Evolutionary conservation across 2,888 invertebrate genomes (phyloP).

Genomic region (Limnephilus rhombicus): DNA sequence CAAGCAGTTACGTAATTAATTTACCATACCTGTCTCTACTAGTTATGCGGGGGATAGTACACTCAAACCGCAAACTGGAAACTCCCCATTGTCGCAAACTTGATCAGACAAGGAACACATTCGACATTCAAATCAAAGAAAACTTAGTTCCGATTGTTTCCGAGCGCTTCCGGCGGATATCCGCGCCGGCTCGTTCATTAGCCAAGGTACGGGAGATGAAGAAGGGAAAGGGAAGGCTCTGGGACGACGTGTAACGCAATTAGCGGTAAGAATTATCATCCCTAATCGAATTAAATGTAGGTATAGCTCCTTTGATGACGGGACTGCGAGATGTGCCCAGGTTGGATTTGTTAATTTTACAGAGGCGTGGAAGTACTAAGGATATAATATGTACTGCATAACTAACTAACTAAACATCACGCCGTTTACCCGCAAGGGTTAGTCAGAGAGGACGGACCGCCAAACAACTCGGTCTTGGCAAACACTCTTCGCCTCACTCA

Average conservation of each 20-base stretch:
- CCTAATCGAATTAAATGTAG: slow-evolving; percentile 55
- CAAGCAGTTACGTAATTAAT: background rate
- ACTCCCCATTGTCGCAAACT: background rate
- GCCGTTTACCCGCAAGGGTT: too few species aligned
- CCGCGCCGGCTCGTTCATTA: slow-evolving; percentile 54
- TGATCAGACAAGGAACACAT: slow-evolving; percentile 34
- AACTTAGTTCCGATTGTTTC: slow-evolving; percentile 36
- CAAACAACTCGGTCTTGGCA: too few species aligned
- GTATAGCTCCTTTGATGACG: slow-evolving; percentile 52
- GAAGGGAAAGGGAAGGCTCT: background rate
- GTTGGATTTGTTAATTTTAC: background rate
- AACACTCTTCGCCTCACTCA: too few species aligned
- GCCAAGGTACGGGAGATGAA: slow-evolving; percentile 44
- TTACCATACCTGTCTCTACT: background rate
- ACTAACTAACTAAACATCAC: too few species aligned
- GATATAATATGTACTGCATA: too few species aligned
- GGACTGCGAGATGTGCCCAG: background rate
- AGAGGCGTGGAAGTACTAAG: background rate
- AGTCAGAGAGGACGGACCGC: too few species aligned
- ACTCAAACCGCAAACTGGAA: background rate
- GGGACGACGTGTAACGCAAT: slow-evolving; percentile 53
- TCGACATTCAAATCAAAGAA: slow-evolving; percentile 33
- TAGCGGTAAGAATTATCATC: slow-evolving; percentile 60
- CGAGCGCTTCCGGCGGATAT: background rate
- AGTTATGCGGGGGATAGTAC: background rate